A percentile compares a stretch with the other conserved stretches of the same genome.
Conservation (phyloP, 1,140 invertebrate species). For the Phocides pigmalion region DNA sequence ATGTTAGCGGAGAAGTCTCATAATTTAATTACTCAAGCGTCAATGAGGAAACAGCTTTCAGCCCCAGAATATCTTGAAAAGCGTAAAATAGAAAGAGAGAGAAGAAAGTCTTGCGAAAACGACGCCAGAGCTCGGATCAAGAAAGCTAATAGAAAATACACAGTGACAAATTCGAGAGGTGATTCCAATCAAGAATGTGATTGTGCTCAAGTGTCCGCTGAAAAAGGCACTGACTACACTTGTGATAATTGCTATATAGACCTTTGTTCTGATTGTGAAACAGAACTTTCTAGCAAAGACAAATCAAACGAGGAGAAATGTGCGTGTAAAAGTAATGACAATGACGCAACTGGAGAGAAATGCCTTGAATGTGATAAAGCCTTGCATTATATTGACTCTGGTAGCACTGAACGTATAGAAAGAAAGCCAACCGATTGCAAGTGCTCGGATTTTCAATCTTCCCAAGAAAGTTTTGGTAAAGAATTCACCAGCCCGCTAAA, state of each 20-base stretch:
- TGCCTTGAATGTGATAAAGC: constrained; percentile 74
- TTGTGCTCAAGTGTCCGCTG: constrained; percentile 65
- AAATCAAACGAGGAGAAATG: constrained; percentile 62
- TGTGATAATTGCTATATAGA: constrained; percentile 78
- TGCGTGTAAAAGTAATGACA: constrained; percentile 53
- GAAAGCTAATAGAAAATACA: constrained; percentile 71
- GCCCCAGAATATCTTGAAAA: constrained; percentile 96
- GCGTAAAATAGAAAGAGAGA: constrained; percentile 88
- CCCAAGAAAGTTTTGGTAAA: constrained; percentile 75
- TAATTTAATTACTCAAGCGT: constrained; percentile 82
- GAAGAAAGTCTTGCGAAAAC: constrained; percentile 87
- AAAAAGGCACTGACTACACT: constrained; percentile 75
- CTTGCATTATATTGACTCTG: constrained; percentile 68
- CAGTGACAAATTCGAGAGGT: constrained; percentile 52
- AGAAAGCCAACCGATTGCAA: constrained; percentile 64
- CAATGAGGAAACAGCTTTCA: constrained; percentile 90
- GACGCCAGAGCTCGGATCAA: constrained; percentile 85
- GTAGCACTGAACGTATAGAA: constrained; percentile 69
- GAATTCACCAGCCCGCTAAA: constrained; percentile 60
- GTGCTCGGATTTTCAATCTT: constrained; percentile 76
- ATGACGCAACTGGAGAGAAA: constrained; percentile 50
- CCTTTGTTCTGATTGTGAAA: constrained; percentile 73
- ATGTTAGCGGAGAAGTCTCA: constrained; percentile 81
- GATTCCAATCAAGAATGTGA: constrained; percentile 67
- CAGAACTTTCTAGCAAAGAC: constrained; percentile 55